Percentiles rank a stretch among this genome's conserved stretches.
phyloP scores from a whole-genome alignment of 2,113 vertebrate genomes.

The Anser brachyrhynchus region DNA sequence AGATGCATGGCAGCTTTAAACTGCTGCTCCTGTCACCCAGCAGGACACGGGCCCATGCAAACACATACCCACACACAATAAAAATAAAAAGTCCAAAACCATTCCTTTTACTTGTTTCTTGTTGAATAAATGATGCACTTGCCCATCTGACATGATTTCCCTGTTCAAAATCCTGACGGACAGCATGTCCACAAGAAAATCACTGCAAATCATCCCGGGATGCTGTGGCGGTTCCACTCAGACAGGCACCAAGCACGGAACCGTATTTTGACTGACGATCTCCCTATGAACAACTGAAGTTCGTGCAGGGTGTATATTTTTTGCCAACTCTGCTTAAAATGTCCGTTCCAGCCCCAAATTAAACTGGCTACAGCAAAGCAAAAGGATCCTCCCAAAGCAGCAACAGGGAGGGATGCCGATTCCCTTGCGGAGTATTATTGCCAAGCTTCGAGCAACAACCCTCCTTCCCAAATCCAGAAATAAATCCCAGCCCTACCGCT shows the following conservation, averaged over 20 bases:
- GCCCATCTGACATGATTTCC: neutral
- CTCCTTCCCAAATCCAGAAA: neutral
- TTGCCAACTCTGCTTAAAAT: neutral
- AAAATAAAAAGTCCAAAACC: neutral
- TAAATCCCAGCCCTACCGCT: neutral
- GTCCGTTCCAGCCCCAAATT: neutral
- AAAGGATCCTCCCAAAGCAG: neutral
- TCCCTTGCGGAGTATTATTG: neutral
- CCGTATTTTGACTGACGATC: neutral
- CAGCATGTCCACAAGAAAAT: neutral
- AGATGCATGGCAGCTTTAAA: constrained; percentile 2
- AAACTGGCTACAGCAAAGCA: neutral
- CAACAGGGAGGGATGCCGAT: rapidly evolving
- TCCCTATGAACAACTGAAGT: rapidly evolving
- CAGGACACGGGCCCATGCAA: neutral
- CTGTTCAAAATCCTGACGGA: neutral
- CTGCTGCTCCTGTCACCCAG: constrained; percentile 35
- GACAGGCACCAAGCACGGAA: neutral
- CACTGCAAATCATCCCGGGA: rapidly evolving
- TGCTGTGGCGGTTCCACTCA: neutral
- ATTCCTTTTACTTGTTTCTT: neutral
- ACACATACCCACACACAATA: neutral
- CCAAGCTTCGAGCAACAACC: neutral
- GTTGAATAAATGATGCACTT: neutral
- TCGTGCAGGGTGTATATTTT: rapidly evolving